phyloP scores from a whole-genome alignment of 2,888 invertebrate genomes.

The Acanthacorydalis orientalis region DNA sequence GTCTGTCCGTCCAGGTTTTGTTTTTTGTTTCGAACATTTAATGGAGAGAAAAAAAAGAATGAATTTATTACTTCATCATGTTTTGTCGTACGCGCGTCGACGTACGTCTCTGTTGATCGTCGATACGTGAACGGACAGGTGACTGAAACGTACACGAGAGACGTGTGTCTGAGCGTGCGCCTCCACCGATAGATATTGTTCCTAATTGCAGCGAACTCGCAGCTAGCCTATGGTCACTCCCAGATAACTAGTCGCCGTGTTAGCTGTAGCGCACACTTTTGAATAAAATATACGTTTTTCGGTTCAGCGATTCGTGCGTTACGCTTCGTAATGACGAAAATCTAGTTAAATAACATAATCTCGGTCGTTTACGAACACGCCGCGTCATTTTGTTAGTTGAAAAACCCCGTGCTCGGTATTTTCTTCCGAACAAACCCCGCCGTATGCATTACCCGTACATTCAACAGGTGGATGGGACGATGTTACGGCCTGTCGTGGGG shows the following conservation, averaged over 20 bases:
- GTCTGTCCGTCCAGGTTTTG: too few species aligned
- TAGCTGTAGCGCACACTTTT: not conserved
- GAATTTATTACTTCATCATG: not conserved
- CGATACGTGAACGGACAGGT: not conserved
- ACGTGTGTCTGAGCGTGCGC: not conserved
- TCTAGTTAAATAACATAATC: too few species aligned
- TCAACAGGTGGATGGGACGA: too few species aligned
- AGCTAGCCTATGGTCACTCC: constrained; percentile 1
- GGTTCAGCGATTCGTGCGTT: not conserved
- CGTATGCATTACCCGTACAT: too few species aligned
- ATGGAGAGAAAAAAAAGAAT: not conserved
- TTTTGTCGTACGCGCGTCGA: not conserved
- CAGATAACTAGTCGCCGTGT: not conserved
- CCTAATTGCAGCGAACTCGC: not conserved
- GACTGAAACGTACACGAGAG: not conserved
- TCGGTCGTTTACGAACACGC: too few species aligned
- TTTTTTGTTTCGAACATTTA: not conserved
- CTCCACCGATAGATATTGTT: not conserved
- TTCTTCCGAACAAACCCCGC: too few species aligned
- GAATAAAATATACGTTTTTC: constrained; percentile 1
- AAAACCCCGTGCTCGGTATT: too few species aligned
- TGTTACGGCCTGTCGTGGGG: too few species aligned
- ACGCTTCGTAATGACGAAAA: too few species aligned
- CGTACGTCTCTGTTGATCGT: not conserved
- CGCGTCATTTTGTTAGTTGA: too few species aligned